These are phyloP conservation scores for Enteromius viviparus DNA, from an alignment of 2,797 vertebrate genomes.

Conservation along the genomic window DNA sequence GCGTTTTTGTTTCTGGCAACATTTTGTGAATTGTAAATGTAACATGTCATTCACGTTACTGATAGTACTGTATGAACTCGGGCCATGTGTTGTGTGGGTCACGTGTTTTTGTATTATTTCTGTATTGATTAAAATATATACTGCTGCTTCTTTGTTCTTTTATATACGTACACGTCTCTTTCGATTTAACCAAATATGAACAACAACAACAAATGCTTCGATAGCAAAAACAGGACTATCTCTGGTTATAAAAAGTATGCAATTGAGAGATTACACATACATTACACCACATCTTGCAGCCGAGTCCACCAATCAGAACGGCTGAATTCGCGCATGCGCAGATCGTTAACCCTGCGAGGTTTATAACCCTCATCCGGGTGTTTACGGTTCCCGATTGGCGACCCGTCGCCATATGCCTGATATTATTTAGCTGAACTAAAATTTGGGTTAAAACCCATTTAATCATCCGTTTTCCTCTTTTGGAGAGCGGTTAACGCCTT, in stretches of 20 bases:
- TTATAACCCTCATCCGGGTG: slow-evolving; percentile 85
- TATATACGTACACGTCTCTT: neutral
- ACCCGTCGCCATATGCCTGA: slow-evolving; percentile 90
- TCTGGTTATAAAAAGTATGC: neutral
- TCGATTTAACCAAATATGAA: neutral
- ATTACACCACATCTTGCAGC: neutral
- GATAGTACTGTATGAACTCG: neutral
- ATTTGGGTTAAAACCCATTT: slow-evolving; percentile 61
- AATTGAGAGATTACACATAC: neutral
- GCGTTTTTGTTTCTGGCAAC: neutral
- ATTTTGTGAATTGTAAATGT: neutral
- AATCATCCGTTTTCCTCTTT: slow-evolving; percentile 68
- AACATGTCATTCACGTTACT: neutral
- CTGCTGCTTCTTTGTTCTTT: neutral
- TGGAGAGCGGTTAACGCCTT: slow-evolving; percentile 70
- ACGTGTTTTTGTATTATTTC: neutral
- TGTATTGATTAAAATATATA: neutral
- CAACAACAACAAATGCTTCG: neutral
- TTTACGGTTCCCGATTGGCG: slow-evolving; percentile 82
- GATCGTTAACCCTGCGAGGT: neutral
- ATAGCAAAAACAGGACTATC: neutral
- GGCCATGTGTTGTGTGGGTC: neutral
- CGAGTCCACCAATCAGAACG: neutral
- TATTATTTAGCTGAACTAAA: slow-evolving; percentile 42
- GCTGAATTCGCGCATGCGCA: slow-evolving; percentile 10